Evolutionary conservation across 1,140 invertebrate species (phyloP), one percentile per base, ranked within the genome.

Genomic region (Brevipalpus yothersi): DNA sequence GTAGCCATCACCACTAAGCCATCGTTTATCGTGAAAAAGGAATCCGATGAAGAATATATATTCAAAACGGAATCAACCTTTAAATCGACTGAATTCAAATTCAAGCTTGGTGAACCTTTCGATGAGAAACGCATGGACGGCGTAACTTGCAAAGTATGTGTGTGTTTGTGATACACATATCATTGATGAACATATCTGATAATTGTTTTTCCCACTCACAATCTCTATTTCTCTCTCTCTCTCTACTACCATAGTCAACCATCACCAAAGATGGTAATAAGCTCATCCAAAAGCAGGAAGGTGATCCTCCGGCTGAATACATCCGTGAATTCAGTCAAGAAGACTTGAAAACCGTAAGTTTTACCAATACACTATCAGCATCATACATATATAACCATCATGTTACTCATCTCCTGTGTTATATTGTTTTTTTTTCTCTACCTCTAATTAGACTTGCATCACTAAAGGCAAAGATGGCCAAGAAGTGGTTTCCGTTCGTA

Each of bases 61-160:
- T 65, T 91, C 41, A 81, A 80, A 62, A 86, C 85, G 2, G 76
- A 75, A 4, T 86, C 86, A 11, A 83, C 84, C 1, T 88, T 91
- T 70, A 90, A 89, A 69, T 87, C 77, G 64, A 77, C 79, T 0
- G 75, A 80, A 59, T 77, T 84, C 51, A 80, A 76, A 62, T 92
- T 91, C 72, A 84, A 75, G 61, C 75, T 85, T 5, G 83, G 81
- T 23, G 79, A 83, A 63, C 82, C 86, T 68, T 86, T 90, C 69
- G 82, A 87, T 11, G 84, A 91, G 66, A 81, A 81, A 63, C 90
- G 86, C 9, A 75, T 82, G 17, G 86, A 91, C 69, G 86, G 85
- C 10, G 75, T 83, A 49, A 80, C 21, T n/a, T 51, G 49, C n/a
- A 51, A 51, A 17, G 49, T 51, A 51, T 19, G 49, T 31, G 5